A percentile compares a stretch with the other conserved stretches of the same genome.
Evolutionary conservation across 2,888 invertebrate species (phyloP).

Genomic region (Chrysolina oricalcia): DNA sequence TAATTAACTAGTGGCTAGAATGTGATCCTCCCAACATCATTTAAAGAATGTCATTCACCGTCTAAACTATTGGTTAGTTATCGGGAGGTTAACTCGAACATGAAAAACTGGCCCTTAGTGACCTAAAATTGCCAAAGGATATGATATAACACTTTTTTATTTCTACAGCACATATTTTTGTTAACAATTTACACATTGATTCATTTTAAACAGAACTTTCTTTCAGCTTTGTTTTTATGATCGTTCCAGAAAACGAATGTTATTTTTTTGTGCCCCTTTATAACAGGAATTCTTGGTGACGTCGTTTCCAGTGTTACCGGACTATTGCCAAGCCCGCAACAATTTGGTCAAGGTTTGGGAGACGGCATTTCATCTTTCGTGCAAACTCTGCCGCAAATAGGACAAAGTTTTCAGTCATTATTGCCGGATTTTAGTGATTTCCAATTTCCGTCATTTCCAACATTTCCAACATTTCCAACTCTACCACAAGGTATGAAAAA

Average conservation of each 20-base stretch:
- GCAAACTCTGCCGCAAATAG: slow-evolving; percentile 58
- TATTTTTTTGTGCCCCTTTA: slow-evolving; percentile 17
- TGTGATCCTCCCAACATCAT: too few species aligned
- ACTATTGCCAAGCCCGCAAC: slow-evolving; percentile 55
- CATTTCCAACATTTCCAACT: slow-evolving; percentile 39
- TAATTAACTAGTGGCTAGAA: too few species aligned
- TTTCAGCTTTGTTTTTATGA: not conserved
- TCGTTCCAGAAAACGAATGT: not conserved
- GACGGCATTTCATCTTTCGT: slow-evolving; percentile 58
- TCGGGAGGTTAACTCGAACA: too few species aligned
- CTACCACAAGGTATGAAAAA: slow-evolving; percentile 42
- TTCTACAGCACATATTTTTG: too few species aligned
- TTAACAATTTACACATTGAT: too few species aligned
- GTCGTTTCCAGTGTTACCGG: slow-evolving; percentile 52
- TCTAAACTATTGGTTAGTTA: too few species aligned
- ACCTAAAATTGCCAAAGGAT: too few species aligned
- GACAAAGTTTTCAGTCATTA: slow-evolving; percentile 59
- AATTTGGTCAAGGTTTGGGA: slow-evolving; percentile 57
- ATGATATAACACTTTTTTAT: too few species aligned
- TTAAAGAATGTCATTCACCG: too few species aligned
- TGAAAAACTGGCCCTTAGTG: too few species aligned
- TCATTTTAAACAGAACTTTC: not conserved
- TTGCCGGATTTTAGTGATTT: slow-evolving; percentile 57
- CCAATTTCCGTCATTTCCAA: slow-evolving; percentile 51
- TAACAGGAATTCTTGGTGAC: slow-evolving; percentile 47